Evolutionary conservation across 2,888 invertebrate species (phyloP).

Genomic region (Tenthredo scrophulariae): DNA sequence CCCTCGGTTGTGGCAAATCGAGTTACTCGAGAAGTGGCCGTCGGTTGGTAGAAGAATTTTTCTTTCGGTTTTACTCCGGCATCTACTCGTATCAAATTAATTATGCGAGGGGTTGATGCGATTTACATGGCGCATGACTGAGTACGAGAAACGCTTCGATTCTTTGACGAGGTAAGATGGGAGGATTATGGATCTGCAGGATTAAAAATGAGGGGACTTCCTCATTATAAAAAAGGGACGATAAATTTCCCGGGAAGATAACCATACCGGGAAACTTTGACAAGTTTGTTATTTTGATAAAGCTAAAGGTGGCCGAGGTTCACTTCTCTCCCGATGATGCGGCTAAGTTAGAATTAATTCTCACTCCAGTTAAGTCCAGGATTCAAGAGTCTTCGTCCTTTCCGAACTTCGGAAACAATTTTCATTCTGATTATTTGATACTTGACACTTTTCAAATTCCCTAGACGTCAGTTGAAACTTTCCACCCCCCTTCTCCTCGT

Average conservation of each 20-base stretch:
- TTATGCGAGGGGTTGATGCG: background rate
- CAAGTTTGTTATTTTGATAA: slow-evolving; percentile 12
- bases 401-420: slow-evolving; percentile 23
- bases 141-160: background rate
- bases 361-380: background rate
- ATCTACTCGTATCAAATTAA: background rate
- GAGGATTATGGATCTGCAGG: background rate
- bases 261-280: background rate
- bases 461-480: background rate
- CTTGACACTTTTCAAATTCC: slow-evolving; percentile 27
- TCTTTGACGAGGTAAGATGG: background rate
- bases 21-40: background rate
- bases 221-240: background rate
- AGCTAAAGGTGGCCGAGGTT: background rate
- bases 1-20: background rate
- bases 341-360: slow-evolving; percentile 14
- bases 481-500: background rate
- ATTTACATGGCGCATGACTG: background rate
- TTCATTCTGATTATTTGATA: slow-evolving; percentile 21
- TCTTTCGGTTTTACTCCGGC: background rate
- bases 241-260: background rate
- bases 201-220: background rate
- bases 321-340: background rate
- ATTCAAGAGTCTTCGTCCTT: background rate
- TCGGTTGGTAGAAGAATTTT: background rate